These are phyloP conservation scores for Anas acuta DNA, from an alignment of 2,797 vertebrate genomes.

Conservation along the genomic window DNA sequence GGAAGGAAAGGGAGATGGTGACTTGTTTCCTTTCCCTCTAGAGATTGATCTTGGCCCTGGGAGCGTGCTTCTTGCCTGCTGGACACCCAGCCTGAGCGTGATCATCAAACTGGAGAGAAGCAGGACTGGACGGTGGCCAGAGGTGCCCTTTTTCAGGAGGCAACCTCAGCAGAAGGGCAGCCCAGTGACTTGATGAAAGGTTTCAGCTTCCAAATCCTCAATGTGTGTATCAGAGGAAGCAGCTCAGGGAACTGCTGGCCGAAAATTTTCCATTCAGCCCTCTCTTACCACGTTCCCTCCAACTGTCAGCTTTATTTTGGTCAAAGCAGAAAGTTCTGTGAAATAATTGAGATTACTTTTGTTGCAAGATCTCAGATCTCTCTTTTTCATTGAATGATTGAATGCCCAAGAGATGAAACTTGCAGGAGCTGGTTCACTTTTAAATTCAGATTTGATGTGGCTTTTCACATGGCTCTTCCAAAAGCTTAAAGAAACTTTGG, in stretches of 20 bases:
- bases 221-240: neutral
- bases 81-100: neutral
- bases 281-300: neutral
- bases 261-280: neutral
- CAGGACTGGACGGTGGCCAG: neutral
- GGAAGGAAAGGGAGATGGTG: neutral
- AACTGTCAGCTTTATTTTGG: neutral
- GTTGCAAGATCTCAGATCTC: neutral
- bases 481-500: neutral
- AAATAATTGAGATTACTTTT: neutral
- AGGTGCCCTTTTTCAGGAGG: neutral
- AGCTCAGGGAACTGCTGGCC: neutral
- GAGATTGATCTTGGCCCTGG: neutral
- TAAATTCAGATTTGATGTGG: neutral
- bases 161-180: neutral
- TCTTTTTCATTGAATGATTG: neutral
- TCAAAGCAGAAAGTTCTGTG: neutral
- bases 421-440: neutral
- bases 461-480: neutral
- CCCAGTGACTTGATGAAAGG: neutral
- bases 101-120: neutral
- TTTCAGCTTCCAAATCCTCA: neutral
- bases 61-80: neutral
- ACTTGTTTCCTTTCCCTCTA: neutral
- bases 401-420: neutral